These are phyloP conservation scores for Habroteleia sp. DNA, from an alignment of 2,888 invertebrate genomes.

Conservation along the genomic window DNA sequence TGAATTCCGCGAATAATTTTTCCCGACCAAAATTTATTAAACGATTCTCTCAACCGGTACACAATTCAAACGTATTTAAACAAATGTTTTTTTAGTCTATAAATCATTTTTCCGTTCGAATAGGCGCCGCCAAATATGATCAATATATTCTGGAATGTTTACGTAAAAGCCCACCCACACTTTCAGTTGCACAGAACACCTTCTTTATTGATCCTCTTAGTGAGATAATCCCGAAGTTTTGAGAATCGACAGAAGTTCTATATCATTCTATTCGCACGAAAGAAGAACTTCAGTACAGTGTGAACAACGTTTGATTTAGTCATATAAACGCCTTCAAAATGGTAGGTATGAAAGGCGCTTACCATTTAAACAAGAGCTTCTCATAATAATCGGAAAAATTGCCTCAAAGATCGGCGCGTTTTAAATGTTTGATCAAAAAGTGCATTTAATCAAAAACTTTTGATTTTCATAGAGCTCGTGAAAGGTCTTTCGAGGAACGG, in stretches of 20 bases:
- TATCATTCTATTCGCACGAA: conserved; percentile 58
- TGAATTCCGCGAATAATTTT: conserved; percentile 2
- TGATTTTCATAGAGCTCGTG: conserved; percentile 34
- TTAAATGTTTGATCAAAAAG: conserved; percentile 29
- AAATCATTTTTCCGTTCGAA: conserved; percentile 10
- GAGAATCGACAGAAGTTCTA: conserved; percentile 58
- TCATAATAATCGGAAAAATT: conserved; percentile 49
- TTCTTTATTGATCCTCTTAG: conserved; percentile 58
- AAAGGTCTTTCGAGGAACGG: conserved; percentile 8
- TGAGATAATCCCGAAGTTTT: conserved; percentile 60
- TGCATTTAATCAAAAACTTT: conserved; percentile 56
- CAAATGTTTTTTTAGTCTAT: background rate
- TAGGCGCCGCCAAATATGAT: conserved; percentile 14
- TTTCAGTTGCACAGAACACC: conserved; percentile 53
- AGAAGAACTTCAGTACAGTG: conserved; percentile 55
- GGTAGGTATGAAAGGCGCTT: conserved; percentile 30
- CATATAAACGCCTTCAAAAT: conserved; percentile 54
- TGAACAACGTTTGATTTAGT: conserved; percentile 63
- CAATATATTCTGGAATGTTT: conserved; percentile 47
- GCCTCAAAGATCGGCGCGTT: conserved; percentile 10
- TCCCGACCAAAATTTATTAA: background rate
- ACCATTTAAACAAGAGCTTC: conserved; percentile 41
- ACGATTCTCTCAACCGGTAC: background rate
- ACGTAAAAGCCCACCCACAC: conserved; percentile 41
- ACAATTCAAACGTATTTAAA: no score